Base-by-base conservation (phyloP, 2,888 invertebrate species). In the Ophonus ardosiacus region DNA sequence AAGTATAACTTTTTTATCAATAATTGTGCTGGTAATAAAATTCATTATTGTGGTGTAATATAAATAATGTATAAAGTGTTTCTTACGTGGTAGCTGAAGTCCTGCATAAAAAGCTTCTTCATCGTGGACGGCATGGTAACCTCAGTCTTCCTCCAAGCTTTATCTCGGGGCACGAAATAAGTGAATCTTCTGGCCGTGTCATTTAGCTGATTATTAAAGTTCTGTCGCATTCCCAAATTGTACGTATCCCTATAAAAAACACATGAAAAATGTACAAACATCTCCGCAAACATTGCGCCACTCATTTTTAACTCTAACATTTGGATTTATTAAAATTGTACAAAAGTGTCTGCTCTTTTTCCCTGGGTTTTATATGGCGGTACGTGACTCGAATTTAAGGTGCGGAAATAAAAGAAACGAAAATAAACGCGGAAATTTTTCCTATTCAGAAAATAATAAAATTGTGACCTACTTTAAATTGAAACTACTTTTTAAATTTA, bases 81-180 rank as follows among this genome's bases (percentile, higher is more conserved):
- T 92, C 93, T 93, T 92, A 97, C 97, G 90, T 96, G 96, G 91
- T 97, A 97, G 86, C 95, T 93, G 90, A 94, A 97, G 86, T 96
- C 95, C 86, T 94, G 93, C 94, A 95, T 96, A 89, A 97, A 97
- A 65, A 98, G 92, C 89, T 97, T 97, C 91, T 97, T 97, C 90
- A 96, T 95, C 13, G 96, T 95, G 4, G 97, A 96, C 6, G 97
- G 97, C 88, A 95, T 94, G 87, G 93, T 93, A 83, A 94, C 92
- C 90, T 95, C 94, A 87, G 96, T 95, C 88, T 95, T 94, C 78
- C 94, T 93, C 98, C 98, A 98, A 81, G 98, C 98, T 89, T 95
- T 95, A 90, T 99, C 96, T 51, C 96, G 94, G 0, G 98, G 98
- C 8, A 97, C 98, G 89, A 98, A 98, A 91, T 96, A 97, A 0